phyloP scores from a whole-genome alignment of 1,140 invertebrate genomes.

The Aphaenogaster ashmeadi region DNA sequence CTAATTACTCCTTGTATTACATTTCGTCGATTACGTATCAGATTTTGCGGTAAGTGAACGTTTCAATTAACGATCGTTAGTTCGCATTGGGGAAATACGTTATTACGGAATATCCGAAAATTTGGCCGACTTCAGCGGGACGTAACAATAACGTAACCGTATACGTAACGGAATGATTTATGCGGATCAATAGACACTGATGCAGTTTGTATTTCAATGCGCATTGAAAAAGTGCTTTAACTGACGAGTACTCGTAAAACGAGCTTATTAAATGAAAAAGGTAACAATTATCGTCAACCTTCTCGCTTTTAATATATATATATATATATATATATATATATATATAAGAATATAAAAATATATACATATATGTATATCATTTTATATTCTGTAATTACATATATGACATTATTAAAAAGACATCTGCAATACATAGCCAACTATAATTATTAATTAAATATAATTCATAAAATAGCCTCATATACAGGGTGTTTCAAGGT shows the following conservation, averaged over 20 bases:
- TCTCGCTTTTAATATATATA: not conserved
- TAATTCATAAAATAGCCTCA: not conserved
- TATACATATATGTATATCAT: not conserved
- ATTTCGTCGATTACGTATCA: conserved; percentile 40
- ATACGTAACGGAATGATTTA: conserved; percentile 19
- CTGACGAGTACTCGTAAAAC: not conserved
- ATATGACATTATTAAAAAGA: not conserved
- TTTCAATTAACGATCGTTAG: conserved; percentile 41
- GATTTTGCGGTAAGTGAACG: conserved; percentile 32
- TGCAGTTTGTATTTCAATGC: conserved; percentile 7
- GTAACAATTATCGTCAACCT: not conserved
- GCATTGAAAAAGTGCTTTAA: not conserved
- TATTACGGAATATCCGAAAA: conserved; percentile 45
- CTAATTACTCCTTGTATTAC: conserved; percentile 57
- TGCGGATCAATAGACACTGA: conserved; percentile 26
- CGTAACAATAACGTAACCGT: conserved; percentile 18
- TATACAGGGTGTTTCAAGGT: no score
- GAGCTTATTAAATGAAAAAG: not conserved
- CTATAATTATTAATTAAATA: not conserved
- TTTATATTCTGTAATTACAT: not conserved
- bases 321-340: not conserved
- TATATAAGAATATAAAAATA: not conserved
- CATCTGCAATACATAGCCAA: not conserved
- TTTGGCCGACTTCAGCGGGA: conserved; percentile 30
- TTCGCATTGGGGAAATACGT: conserved; percentile 2